Evolutionary conservation across 2,888 invertebrate species (phyloP).

Genomic region (Pristionchus entomophagus): DNA sequence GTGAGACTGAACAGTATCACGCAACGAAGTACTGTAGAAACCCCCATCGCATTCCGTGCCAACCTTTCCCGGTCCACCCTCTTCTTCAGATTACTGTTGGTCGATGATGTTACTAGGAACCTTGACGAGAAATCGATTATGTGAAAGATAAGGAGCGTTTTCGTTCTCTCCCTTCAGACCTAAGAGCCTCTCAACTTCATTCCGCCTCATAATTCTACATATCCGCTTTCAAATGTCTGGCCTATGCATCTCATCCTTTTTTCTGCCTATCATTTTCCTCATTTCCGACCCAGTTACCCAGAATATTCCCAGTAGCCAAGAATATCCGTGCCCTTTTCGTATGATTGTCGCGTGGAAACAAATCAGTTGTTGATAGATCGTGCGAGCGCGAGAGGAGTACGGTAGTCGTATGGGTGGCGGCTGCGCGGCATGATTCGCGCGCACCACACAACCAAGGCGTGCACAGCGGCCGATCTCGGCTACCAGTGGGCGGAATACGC

Average conservation of each 20-base stretch:
- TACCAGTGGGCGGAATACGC: slow-evolving; percentile 42
- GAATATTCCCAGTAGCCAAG: neutral
- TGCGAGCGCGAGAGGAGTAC: neutral
- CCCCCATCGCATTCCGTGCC: neutral
- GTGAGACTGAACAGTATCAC: neutral
- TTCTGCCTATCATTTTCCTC: neutral
- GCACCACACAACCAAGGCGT: slow-evolving; percentile 11
- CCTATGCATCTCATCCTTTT: neutral
- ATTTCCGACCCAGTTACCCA: neutral
- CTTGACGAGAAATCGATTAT: neutral
- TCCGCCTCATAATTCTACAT: slow-evolving; percentile 16
- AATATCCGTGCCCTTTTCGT: neutral
- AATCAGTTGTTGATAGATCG: slow-evolving; percentile 31
- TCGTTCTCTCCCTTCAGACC: neutral
- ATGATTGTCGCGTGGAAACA: neutral
- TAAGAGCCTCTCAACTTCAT: neutral
- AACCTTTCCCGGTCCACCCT: neutral
- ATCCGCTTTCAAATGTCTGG: slow-evolving; percentile 19
- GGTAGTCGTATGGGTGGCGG: slow-evolving; percentile 15
- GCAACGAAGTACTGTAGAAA: slow-evolving; percentile 4
- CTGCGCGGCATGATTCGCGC: slow-evolving; percentile 41
- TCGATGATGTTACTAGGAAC: neutral
- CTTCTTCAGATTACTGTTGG: neutral
- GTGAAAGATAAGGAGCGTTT: slow-evolving; percentile 9
- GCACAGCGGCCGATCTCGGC: slow-evolving; percentile 42